Base-by-base conservation (phyloP, 2,888 invertebrate genomes). In the Hylaea fasciaria region DNA sequence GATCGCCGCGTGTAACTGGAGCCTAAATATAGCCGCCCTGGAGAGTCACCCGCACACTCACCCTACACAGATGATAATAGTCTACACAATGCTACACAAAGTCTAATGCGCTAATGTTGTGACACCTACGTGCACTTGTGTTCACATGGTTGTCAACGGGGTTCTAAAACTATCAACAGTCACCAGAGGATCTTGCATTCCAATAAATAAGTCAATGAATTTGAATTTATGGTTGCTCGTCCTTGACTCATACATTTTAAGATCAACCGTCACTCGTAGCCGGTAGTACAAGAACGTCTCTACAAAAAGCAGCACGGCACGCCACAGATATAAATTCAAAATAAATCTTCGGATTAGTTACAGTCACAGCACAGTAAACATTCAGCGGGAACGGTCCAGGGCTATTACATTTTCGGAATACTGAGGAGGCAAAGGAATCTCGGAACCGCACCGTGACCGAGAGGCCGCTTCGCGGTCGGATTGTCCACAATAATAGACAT, bases 1-100 rank as follows among this genome's bases (percentile, higher is more conserved):
- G 84, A 76, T 67, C 78, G 40, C 12, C 53, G 51, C 49, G 76
- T 75, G 78, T 73, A 71, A 74, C 75, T 77, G 74, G 76, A 73
- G 66, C 82, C 87, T 90, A 91, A 87, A 86, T 89, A 88, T 90
- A 91, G 85, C 76, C 50, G n/a, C 29, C 48, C 17, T 54, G 46
- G 41, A 48, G 43, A 43, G 80, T 74, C 75, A 77, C 77, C 73
- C 72, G 68, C 64, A 70, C 74, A 76, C 66, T 78, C 77, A 80
- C 82, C 82, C 83, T 79, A 71, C 72, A 75, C 66, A 69, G 51
- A 61, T 59, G n/a, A n/a, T n/a, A n/a, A n/a, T 58, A 65, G 64
- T 53, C 62, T 61, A 59, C 63, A 66, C 58, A 68, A 54, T n/a
- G 32, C 4, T 11, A 32, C 17, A 52, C 17, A 52, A n/a, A n/a